A percentile compares a stretch with the other conserved stretches of the same genome.
Conservation (phyloP, 2,113 vertebrate species). For the Morone chrysops region DNA sequence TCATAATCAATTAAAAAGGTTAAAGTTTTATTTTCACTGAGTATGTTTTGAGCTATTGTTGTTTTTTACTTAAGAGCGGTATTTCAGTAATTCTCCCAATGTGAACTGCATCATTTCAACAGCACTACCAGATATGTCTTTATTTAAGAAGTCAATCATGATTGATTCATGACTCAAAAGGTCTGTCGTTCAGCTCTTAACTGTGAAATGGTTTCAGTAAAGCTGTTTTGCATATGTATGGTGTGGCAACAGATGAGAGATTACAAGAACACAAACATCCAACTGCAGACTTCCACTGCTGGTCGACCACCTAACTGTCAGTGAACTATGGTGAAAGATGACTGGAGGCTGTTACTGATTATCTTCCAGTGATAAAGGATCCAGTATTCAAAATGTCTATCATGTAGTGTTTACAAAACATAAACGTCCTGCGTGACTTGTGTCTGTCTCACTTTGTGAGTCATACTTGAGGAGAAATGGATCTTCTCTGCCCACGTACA, state of each 20-base stretch:
- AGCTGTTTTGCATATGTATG: constrained; percentile 44
- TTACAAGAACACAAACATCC: constrained; percentile 23
- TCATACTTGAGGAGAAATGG: constrained; percentile 13
- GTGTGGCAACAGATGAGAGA: constrained; percentile 37
- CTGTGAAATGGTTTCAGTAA: background rate
- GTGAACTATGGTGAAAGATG: constrained; percentile 15
- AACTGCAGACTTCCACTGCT: constrained; percentile 26
- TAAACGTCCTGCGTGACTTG: constrained; percentile 12
- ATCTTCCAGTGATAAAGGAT: constrained; percentile 40
- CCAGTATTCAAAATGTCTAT: constrained; percentile 31
- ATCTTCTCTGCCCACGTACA: background rate
- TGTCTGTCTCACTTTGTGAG: constrained; percentile 18
- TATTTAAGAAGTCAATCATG: background rate
- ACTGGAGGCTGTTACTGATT: constrained; percentile 44
- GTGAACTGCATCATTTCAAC: background rate
- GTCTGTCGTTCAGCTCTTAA: background rate
- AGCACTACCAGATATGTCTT: background rate
- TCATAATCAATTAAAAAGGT: too few relatives aligned
- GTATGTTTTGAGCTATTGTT: background rate
- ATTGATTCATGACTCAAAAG: background rate
- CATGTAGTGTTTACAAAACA: constrained; percentile 64
- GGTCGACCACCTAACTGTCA: constrained; percentile 40
- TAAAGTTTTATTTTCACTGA: too few relatives aligned
- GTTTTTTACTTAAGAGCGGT: background rate
- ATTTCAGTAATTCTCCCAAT: background rate